Evolutionary conservation across 2,113 vertebrate species (phyloP).

Genomic region (Mugil cephalus): DNA sequence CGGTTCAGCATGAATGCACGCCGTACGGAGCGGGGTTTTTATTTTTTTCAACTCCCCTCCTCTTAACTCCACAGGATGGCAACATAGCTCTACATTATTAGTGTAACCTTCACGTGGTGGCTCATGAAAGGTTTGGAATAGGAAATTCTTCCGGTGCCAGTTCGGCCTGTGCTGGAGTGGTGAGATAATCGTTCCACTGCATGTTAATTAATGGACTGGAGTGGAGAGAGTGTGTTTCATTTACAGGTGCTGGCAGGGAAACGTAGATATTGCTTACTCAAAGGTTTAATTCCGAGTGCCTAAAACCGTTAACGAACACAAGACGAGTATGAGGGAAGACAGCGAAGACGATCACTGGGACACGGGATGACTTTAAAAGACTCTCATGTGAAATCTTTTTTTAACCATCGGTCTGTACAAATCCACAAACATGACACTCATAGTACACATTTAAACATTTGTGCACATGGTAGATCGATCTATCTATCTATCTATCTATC

Average conservation of each 20-base stretch:
- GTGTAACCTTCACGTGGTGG: conserved; percentile 46
- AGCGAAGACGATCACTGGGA: background rate
- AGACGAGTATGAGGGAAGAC: conserved; percentile 10
- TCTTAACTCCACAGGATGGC: conserved; percentile 74
- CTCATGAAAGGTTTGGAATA: conserved; percentile 35
- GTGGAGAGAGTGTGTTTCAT: conserved; percentile 20
- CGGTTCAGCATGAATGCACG: conserved; percentile 30
- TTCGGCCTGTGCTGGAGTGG: conserved; percentile 29
- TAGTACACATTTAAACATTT: too few species aligned
- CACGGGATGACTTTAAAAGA: conserved; percentile 6
- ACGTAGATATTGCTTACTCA: conserved; percentile 21
- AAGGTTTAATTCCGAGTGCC: conserved; percentile 16
- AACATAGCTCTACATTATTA: conserved; percentile 62
- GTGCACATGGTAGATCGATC: background rate
- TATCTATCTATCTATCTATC: background rate
- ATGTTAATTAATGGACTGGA: conserved; percentile 50
- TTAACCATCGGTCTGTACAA: too few species aligned
- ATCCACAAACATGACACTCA: background rate
- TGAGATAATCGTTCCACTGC: conserved; percentile 47
- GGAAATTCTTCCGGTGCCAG: conserved; percentile 4
- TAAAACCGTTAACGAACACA: conserved; percentile 33
- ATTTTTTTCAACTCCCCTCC: conserved; percentile 15
- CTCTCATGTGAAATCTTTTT: too few species aligned
- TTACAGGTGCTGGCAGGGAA: conserved; percentile 38
- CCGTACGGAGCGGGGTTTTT: background rate